Percentiles rank a stretch among this genome's conserved stretches.
Conservation (phyloP, 2,888 invertebrate genomes). For the Pterostichus madidus region DNA sequence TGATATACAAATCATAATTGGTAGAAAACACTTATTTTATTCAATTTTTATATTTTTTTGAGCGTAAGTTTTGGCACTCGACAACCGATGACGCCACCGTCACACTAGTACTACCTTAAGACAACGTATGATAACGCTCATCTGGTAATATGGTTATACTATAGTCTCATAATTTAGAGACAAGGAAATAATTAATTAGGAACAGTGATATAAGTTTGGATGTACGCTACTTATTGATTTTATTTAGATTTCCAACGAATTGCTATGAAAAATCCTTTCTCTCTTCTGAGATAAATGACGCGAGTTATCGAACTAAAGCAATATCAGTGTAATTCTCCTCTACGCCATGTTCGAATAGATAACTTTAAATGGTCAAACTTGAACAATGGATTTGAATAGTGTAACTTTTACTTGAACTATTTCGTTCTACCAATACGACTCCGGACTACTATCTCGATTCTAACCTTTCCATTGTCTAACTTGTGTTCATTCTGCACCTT, state of each 20-base stretch:
- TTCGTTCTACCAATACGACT: constrained; percentile 31
- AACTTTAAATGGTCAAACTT: constrained; percentile 67
- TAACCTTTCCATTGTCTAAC: constrained; percentile 1
- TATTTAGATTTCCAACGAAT: constrained; percentile 2
- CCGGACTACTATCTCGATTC: constrained; percentile 16
- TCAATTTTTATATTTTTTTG: too few relatives aligned
- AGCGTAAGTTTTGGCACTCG: too few relatives aligned
- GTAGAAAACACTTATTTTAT: too few relatives aligned
- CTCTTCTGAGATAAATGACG: constrained; percentile 54
- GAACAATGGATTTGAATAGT: constrained; percentile 64
- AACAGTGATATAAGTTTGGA: background rate
- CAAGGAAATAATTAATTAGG: too few relatives aligned
- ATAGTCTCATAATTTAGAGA: too few relatives aligned
- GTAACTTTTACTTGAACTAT: constrained; percentile 63
- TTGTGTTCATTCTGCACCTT: constrained; percentile 23
- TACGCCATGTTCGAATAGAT: constrained; percentile 24
- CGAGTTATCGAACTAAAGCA: constrained; percentile 63
- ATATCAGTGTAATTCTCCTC: constrained; percentile 56
- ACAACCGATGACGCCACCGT: too few relatives aligned
- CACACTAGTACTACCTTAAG: too few relatives aligned
- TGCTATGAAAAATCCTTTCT: constrained; percentile 47
- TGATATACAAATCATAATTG: too few relatives aligned
- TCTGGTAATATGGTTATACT: too few relatives aligned
- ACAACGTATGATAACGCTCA: too few relatives aligned
- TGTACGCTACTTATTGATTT: constrained; percentile 32